phyloP scores from a whole-genome alignment of 2,797 vertebrate genomes.

The Denticeps clupeoides region DNA sequence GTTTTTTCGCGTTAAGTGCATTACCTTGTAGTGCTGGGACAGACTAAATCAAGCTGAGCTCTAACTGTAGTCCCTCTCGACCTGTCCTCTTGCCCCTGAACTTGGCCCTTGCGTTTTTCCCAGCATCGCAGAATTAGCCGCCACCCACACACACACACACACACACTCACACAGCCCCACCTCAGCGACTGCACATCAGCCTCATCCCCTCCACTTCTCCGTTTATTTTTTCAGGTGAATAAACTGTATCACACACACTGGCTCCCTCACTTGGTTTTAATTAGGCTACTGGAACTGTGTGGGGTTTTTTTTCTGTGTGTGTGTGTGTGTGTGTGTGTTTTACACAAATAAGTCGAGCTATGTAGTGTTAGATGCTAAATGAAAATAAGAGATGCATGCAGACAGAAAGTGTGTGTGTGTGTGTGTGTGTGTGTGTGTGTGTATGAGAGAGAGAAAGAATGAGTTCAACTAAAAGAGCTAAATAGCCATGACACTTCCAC shows the following conservation, averaged over 20 bases:
- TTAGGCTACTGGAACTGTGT: slow-evolving; percentile 73
- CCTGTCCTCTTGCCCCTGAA: no score
- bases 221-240: slow-evolving; percentile 95
- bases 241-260: slow-evolving; percentile 70
- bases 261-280: slow-evolving; percentile 83
- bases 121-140: slow-evolving; percentile 2
- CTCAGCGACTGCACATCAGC: slow-evolving; percentile 11
- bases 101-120: slow-evolving; percentile 12
- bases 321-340: slow-evolving; percentile 15
- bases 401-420: no score
- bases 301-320: background rate
- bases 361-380: slow-evolving; percentile 41
- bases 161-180: slow-evolving; percentile 19
- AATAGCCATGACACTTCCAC: no score
- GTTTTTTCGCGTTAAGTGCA: no score
- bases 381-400: no score
- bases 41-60: no score
- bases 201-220: slow-evolving; percentile 37
- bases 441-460: no score
- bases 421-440: no score
- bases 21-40: no score
- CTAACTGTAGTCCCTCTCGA: no score
- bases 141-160: background rate
- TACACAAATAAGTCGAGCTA: slow-evolving; percentile 69
- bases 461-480: no score